Base-by-base conservation (phyloP, 2,888 invertebrate species). In the Conops quadrifasciatus region DNA sequence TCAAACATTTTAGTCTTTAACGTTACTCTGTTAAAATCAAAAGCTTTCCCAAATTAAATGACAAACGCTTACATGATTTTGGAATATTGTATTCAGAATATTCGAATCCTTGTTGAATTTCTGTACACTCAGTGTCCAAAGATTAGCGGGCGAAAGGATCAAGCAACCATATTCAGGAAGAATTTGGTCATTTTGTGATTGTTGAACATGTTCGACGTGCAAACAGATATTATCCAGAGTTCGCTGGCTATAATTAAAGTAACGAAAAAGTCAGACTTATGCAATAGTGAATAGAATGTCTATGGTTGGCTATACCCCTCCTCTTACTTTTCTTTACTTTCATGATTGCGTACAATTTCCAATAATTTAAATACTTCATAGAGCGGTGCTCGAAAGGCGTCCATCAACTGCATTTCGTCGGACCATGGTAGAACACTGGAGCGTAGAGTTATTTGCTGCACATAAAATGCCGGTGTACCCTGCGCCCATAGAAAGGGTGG, bases 81-180 rank as follows among this genome's bases (percentile, higher is more conserved):
- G 93, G 85, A 92, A 94, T 73, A 96, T 90, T 0, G 95, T 95
- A 77, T 90, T 91, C 74, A 95, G 88, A 75, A 96, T 90, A 81
- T 93, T 92, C 15, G 90, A 88, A 83, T 96, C 96, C 75, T 91
- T 88, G 67, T 92, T 90, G 83, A 94, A 96, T 56, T 90, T 88
- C 79, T 93, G 91, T 43, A 91, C 87, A 83, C 93, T 93, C 82
- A 94, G 93, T 77, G 92, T 91, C 98, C 98, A 98, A 72, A 98
- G 89, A 87, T 95, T 96, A 7, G 96, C 96, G 0, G 97, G 98
- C 0, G 97, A 97, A 11, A 98, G 87, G 51, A 96, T 87, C 30
- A 98, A 88, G 85, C 98, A 98, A 83, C 92, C 94, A 84, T 95
- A 97, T 83, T 97, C 94, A 0, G 98, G 97, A 75, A 98, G 88